Conservation (phyloP, 1,140 invertebrate genomes). For the Drosophila pandora region DNA sequence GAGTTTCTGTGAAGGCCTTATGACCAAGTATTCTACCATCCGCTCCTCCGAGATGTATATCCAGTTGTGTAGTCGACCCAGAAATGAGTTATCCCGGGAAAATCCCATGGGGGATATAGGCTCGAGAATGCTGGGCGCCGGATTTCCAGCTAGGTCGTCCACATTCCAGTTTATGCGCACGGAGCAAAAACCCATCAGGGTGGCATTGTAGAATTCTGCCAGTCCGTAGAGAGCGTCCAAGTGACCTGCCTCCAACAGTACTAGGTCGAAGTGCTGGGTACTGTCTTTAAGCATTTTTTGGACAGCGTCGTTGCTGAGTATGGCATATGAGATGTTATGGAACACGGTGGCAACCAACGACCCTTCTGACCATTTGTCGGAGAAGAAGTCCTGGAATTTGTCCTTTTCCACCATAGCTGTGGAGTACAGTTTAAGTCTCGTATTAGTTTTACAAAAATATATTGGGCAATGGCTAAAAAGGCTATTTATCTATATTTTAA, state of each 20-base stretch:
- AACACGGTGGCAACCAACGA: not conserved
- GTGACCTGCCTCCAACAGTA: conserved; percentile 41
- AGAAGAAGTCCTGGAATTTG: not conserved
- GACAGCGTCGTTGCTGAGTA: conserved; percentile 37
- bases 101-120: conserved; percentile 65
- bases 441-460: not conserved
- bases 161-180: conserved; percentile 32
- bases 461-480: not conserved
- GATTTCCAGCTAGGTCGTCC: conserved; percentile 45
- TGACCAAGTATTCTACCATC: conserved; percentile 16
- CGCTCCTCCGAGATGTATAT: conserved; percentile 48
- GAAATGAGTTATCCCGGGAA: conserved; percentile 70
- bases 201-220: conserved; percentile 49
- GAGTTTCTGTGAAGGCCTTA: conserved; percentile 60
- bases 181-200: conserved; percentile 44
- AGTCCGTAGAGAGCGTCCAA: conserved; percentile 51
- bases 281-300: conserved; percentile 30
- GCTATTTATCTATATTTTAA: not conserved
- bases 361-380: conserved; percentile 35
- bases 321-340: conserved; percentile 10
- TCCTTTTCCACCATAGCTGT: not conserved
- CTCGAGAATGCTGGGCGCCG: conserved; percentile 65
- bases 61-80: conserved; percentile 80
- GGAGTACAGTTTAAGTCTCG: not conserved
- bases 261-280: conserved; percentile 54